Conservation (phyloP, 1,140 invertebrate genomes). For the Aphelinus atriplicis region DNA sequence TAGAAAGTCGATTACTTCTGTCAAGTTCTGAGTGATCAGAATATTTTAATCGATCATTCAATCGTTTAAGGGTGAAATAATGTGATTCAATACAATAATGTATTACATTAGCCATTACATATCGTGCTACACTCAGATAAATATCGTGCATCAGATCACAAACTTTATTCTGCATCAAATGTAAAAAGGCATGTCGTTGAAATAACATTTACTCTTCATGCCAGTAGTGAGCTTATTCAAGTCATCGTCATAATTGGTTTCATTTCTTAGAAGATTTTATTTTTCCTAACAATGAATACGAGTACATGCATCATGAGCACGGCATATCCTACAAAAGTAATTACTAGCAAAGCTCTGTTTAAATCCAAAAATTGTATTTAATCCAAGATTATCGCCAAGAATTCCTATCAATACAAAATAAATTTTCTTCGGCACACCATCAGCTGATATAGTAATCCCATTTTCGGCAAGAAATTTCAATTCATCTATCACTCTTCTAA, state of each 20-base stretch:
- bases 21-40: constrained; percentile 30
- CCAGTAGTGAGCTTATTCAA: constrained; percentile 22
- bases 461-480: constrained; percentile 21
- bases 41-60: constrained; percentile 42
- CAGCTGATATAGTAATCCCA: constrained; percentile 10
- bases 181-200: constrained; percentile 41
- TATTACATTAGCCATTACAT: constrained; percentile 41
- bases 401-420: constrained; percentile 43
- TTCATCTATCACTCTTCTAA: constrained; percentile 34
- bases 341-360: constrained; percentile 30
- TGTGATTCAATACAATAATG: constrained; percentile 20
- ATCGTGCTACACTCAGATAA: constrained; percentile 37
- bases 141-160: constrained; percentile 44
- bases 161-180: constrained; percentile 31
- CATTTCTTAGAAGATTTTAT: constrained; percentile 29
- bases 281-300: constrained; percentile 30
- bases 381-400: constrained; percentile 34
- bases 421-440: constrained; percentile 21
- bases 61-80: not conserved
- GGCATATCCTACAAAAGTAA: constrained; percentile 43
- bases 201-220: constrained; percentile 40
- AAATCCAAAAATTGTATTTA: constrained; percentile 28
- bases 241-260: constrained; percentile 41
- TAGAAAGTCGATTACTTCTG: constrained; percentile 33
- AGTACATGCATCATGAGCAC: constrained; percentile 36